These are phyloP conservation scores for Asobara japonica DNA, from an alignment of 1,140 invertebrate species.

Conservation along the genomic window DNA sequence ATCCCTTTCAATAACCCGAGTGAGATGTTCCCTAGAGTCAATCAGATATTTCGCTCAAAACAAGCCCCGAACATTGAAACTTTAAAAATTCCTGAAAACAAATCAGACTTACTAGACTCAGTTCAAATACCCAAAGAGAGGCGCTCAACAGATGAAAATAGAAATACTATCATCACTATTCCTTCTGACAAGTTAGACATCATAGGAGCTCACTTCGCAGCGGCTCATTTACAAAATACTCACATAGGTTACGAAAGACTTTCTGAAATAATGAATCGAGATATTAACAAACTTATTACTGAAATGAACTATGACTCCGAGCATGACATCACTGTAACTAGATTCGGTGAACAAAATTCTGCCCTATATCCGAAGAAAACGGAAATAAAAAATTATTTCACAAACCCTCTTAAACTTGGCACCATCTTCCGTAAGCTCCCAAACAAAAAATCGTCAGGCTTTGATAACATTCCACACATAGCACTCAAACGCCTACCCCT, in stretches of 20 bases:
- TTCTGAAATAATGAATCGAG: background rate
- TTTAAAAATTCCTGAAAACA: background rate
- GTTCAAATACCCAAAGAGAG: background rate
- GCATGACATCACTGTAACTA: background rate
- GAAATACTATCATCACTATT: too few species aligned
- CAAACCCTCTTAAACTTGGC: background rate
- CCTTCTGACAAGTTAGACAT: conserved; percentile 22
- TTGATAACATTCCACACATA: conserved; percentile 24
- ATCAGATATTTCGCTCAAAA: background rate
- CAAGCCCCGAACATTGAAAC: background rate
- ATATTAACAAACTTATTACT: background rate
- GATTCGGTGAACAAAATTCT: conserved; percentile 9
- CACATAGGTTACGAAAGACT: background rate
- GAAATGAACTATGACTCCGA: background rate
- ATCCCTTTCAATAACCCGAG: background rate
- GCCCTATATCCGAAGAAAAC: background rate
- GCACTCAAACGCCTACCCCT: conserved; percentile 21
- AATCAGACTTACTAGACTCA: background rate
- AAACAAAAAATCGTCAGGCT: conserved; percentile 26
- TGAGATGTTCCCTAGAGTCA: background rate
- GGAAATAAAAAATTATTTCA: background rate
- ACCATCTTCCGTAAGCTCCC: conserved; percentile 2
- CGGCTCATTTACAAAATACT: conserved; percentile 16
- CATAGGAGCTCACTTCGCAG: conserved; percentile 18
- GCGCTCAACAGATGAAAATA: background rate